Conservation (phyloP, 1,140 invertebrate species). For the Doryteuthis pealeii region DNA sequence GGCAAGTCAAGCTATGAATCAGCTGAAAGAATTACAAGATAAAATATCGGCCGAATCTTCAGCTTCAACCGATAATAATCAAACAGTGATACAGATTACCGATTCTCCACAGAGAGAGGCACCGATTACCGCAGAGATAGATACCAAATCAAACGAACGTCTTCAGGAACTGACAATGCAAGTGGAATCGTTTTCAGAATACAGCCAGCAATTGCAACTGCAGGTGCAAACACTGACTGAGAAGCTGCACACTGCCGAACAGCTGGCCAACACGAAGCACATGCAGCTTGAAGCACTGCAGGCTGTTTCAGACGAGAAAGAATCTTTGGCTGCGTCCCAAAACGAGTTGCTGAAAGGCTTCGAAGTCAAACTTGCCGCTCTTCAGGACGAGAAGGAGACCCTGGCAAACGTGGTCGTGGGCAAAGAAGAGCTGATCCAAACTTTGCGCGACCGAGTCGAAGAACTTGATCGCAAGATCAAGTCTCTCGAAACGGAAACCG, state of each 20-base stretch:
- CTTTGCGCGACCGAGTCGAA: not conserved
- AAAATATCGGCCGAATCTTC: constrained; percentile 13
- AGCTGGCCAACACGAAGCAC: constrained; percentile 23
- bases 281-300: constrained; percentile 20
- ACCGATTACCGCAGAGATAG: not conserved
- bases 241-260: constrained; percentile 9
- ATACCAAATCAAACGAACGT: not conserved
- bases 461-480: not conserved
- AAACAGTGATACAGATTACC: not conserved
- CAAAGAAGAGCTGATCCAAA: not conserved
- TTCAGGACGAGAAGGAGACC: not conserved
- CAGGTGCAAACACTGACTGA: constrained; percentile 40
- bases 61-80: not conserved
- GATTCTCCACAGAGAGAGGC: not conserved
- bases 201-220: constrained; percentile 37
- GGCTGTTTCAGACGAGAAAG: constrained; percentile 8
- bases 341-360: too few species aligned
- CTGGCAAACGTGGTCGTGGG: not conserved
- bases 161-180: constrained; percentile 22
- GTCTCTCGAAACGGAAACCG: constrained; percentile 11
- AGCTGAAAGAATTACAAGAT: constrained; percentile 18
- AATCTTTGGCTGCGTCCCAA: not conserved
- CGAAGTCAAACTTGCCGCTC: too few species aligned
- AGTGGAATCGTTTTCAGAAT: constrained; percentile 34
- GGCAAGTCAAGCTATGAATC: constrained; percentile 20